Percentiles rank a stretch among this genome's conserved stretches.
phyloP scores from a whole-genome alignment of 2,113 vertebrate genomes.

The Oncorhynchus nerka region DNA sequence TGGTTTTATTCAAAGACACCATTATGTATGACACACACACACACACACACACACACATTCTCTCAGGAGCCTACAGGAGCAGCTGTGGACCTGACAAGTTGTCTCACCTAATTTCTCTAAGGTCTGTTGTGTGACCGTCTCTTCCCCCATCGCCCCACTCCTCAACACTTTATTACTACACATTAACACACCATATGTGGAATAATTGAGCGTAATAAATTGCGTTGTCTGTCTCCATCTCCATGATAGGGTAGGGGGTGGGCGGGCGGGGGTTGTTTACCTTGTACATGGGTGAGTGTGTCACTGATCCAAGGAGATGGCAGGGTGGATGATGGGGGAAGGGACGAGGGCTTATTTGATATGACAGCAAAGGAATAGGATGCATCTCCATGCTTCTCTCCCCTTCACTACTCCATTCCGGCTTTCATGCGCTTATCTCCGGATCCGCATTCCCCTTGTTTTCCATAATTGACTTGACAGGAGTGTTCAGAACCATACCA shows the following conservation, averaged over 20 bases:
- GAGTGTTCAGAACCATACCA: no score
- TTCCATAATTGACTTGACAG: no score
- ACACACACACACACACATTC: background rate
- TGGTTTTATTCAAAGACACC: no score
- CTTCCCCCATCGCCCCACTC: no score
- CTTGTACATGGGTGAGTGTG: constrained; percentile 43
- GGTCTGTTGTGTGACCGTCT: background rate
- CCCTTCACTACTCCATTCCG: background rate
- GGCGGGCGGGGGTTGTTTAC: constrained; percentile 34
- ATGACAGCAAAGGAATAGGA: constrained; percentile 18
- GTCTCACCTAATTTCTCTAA: background rate
- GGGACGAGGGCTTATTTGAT: constrained; percentile 27
- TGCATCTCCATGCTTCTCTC: constrained; percentile 19
- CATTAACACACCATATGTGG: constrained; percentile 46
- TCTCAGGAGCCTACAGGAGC: background rate
- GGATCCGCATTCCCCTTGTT: no score
- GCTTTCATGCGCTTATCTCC: background rate
- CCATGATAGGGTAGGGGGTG: background rate
- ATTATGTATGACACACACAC: background rate
- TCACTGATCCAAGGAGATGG: constrained; percentile 9
- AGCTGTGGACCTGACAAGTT: background rate
- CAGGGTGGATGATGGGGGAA: background rate
- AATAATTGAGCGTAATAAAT: constrained; percentile 45
- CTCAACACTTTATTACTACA: constrained; percentile 23
- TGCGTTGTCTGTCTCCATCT: background rate